Evolutionary conservation across 2,888 invertebrate genomes (phyloP), one percentile per base, ranked within the genome.

Genomic region (Sclerodermus sp.): DNA sequence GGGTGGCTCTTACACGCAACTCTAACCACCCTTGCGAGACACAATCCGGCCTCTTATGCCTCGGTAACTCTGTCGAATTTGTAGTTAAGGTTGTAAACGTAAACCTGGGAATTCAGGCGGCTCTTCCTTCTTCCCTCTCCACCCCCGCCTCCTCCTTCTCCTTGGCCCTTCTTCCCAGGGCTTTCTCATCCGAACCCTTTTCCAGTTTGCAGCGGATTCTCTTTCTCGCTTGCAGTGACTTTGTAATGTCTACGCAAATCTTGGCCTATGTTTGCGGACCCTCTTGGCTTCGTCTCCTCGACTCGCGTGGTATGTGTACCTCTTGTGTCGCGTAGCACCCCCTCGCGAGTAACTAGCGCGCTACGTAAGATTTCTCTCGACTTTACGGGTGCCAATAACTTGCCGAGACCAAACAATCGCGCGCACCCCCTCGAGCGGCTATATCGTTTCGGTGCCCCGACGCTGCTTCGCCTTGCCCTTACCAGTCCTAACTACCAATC

Each of bases 1-100:
- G 68, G 60, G 63, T 53, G 62, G 60, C 66, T 68, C 68, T 71
- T 62, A 68, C 68, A 66, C 70, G 68, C 66, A 62, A 60, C 69
- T 58, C 55, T 64, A 71, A 73, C 70, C 72, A 71, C 76, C 75
- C 74, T 73, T 70, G 68, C 70, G 75, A 76, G 75, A 75, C 74
- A 70, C 70, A 71, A 73, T 70, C 61, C 64, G 53, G 66, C 67
- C 68, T 67, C 71, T 70, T 74, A 74, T 71, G 74, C 74, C 70
- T 67, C 73, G 72, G 68, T 74, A 71, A 74, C 74, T 75, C 72
- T 70, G 75, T 74, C 77, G 76, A 77, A 77, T 77, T 77, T 75
- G 74, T 75, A 76, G 74, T 74, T 73, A 70, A 71, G 72, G 70
- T 71, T 71, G 73, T 76, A 76, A 77, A 76, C 73, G 76, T 74